These are phyloP conservation scores for Meiosimyza platycephala DNA, from an alignment of 2,888 invertebrate species.

Conservation along the genomic window DNA sequence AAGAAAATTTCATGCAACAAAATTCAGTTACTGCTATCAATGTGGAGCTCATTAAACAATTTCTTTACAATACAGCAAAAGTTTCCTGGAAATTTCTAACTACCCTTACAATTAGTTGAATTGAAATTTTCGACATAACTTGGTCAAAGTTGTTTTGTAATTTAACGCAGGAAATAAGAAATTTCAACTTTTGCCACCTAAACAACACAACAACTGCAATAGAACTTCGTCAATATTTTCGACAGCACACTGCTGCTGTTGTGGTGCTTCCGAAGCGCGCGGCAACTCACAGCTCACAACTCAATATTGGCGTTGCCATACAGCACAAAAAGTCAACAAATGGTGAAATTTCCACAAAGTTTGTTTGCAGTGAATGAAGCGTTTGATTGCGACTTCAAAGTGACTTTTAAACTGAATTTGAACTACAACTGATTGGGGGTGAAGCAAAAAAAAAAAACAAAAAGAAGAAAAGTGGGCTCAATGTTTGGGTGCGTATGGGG, in stretches of 20 bases:
- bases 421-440: slow-evolving; percentile 7
- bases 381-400: slow-evolving; percentile 32
- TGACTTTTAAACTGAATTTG: slow-evolving; percentile 32
- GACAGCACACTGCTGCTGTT: not conserved
- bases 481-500: not conserved
- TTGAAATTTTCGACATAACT: slow-evolving; percentile 7
- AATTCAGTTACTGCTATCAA: too few relatives aligned
- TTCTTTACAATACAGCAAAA: not conserved
- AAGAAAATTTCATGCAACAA: too few relatives aligned
- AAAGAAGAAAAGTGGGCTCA: not conserved
- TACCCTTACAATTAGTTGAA: slow-evolving; percentile 4
- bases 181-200: slow-evolving; percentile 6
- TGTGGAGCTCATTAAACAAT: too few relatives aligned
- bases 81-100: not conserved
- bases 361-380: slow-evolving; percentile 10
- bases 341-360: slow-evolving; percentile 17
- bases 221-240: slow-evolving; percentile 10
- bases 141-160: slow-evolving; percentile 15
- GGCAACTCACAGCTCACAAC: not conserved
- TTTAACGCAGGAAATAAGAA: slow-evolving; percentile 25
- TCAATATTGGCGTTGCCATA: slow-evolving; percentile 11
- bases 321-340: slow-evolving; percentile 27
- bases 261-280: not conserved
- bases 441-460: too few relatives aligned
- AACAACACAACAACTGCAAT: not conserved